Evolutionary conservation across 2,797 vertebrate genomes (phyloP).

Genomic region (Hippocampus kuda): DNA sequence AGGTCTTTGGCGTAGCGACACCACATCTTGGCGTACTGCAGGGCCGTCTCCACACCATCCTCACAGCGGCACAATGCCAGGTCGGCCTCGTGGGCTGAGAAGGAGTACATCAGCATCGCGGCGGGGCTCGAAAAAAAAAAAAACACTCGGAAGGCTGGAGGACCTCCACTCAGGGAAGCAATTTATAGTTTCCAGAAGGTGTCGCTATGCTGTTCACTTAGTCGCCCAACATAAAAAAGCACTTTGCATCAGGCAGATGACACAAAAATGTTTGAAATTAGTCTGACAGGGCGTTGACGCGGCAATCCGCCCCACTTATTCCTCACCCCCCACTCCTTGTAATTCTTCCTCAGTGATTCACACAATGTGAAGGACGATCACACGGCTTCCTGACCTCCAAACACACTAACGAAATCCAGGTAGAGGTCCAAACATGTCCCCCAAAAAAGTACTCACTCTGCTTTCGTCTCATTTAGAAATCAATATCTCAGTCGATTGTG

Average conservation of each 20-base stretch:
- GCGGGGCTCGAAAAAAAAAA: slow-evolving; percentile 26
- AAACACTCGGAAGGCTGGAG: slow-evolving; percentile 4
- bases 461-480: slow-evolving; percentile 20
- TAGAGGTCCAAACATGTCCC: slow-evolving; percentile 9
- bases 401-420: too few relatives aligned
- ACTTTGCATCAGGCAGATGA: background rate
- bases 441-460: slow-evolving; percentile 3
- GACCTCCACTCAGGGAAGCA: slow-evolving; percentile 1
- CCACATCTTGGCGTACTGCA: slow-evolving; percentile 87
- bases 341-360: background rate
- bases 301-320: background rate
- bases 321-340: background rate
- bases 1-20: slow-evolving; percentile 90
- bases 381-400: background rate
- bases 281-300: background rate
- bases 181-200: background rate
- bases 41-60: slow-evolving; percentile 78
- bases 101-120: slow-evolving; percentile 66
- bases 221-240: background rate
- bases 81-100: slow-evolving; percentile 80
- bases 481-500: slow-evolving; percentile 11
- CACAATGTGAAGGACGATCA: background rate
- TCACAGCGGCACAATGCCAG: slow-evolving; percentile 73
- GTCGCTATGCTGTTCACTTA: background rate
- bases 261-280: background rate